Conservation (phyloP, 2,888 invertebrate species). For the Troglohyphantes excavatus region DNA sequence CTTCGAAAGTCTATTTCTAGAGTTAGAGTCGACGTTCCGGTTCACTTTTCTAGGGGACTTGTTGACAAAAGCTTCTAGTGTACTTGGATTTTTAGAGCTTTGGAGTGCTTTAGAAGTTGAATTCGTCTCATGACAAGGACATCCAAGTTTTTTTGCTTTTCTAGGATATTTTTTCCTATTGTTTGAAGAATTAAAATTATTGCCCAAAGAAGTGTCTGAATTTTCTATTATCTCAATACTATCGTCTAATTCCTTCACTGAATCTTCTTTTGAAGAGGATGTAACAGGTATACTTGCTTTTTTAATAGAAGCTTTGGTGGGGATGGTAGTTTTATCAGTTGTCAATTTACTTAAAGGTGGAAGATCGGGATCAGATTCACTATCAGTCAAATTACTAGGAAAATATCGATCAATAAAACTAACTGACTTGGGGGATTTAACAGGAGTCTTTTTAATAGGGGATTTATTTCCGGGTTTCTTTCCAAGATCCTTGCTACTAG, state of each 20-base stretch:
- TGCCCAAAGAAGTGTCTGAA: not conserved
- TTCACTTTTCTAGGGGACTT: not conserved
- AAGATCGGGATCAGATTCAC: conserved; percentile 27
- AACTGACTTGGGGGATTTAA: not conserved
- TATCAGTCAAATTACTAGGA: conserved; percentile 27
- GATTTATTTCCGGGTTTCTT: not conserved
- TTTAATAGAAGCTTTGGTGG: not conserved
- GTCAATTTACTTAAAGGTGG: not conserved
- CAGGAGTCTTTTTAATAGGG: not conserved
- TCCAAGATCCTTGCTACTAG: not conserved
- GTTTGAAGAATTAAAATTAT: not conserved
- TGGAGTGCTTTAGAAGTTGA: not conserved
- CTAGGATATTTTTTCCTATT: not conserved
- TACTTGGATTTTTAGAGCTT: not conserved
- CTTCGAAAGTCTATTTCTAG: not conserved
- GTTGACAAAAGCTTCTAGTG: not conserved
- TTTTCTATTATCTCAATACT: not conserved
- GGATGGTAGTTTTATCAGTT: not conserved
- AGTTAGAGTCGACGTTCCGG: not conserved
- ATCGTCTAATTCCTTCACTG: not conserved
- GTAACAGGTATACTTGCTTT: not conserved
- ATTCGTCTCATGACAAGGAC: not conserved
- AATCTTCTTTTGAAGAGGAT: not conserved
- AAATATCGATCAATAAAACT: not conserved
- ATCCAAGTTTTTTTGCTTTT: not conserved